Conservation (phyloP, 1,140 invertebrate species). For the Lutraria rhynchaena region DNA sequence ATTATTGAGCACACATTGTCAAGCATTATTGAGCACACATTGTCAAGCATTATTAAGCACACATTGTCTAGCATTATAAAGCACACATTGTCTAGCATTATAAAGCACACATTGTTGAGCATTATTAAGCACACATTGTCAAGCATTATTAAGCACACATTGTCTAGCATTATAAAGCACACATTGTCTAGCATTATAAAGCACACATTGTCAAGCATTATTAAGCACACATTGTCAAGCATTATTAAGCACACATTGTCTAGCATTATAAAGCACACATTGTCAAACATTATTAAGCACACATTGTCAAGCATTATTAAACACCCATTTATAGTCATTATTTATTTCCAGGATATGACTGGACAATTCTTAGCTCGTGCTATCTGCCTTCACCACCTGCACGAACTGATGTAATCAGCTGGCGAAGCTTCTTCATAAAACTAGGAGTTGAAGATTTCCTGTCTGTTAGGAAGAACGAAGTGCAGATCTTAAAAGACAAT, state of each 20-base stretch:
- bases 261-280: neutral
- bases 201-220: no score
- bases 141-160: no score
- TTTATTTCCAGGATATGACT: slow-evolving; percentile 73
- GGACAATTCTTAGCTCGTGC: slow-evolving; percentile 71
- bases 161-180: no score
- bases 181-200: no score
- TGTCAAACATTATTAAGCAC: neutral
- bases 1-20: no score
- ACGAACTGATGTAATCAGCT: slow-evolving; percentile 53
- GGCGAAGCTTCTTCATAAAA: slow-evolving; percentile 76
- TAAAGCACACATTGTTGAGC: no score
- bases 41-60: no score
- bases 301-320: neutral
- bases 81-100: no score
- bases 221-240: neutral
- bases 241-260: neutral
- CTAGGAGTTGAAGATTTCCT: slow-evolving; percentile 76
- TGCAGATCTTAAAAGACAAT: slow-evolving; percentile 54
- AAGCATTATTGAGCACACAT: no score
- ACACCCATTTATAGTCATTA: neutral
- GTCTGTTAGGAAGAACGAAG: slow-evolving; percentile 57
- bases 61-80: no score
- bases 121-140: no score
- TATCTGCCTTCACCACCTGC: slow-evolving; percentile 67